These are phyloP conservation scores for Sebastes hopkinsi DNA, from an alignment of 2,797 vertebrate species.

Conservation along the genomic window DNA sequence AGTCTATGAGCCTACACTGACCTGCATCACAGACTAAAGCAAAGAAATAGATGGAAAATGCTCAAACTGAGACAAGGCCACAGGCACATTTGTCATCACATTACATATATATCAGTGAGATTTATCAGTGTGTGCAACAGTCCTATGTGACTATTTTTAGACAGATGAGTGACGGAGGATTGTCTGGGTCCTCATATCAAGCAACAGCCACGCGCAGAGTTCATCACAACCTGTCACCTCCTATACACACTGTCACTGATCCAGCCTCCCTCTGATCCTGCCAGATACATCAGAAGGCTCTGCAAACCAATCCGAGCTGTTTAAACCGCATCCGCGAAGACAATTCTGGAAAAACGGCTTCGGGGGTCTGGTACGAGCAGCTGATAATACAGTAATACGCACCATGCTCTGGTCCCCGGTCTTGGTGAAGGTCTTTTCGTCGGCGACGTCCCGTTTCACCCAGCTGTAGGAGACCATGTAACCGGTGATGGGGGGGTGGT, in stretches of 20 bases:
- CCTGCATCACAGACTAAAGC: neutral
- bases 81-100: constrained; percentile 41
- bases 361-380: neutral
- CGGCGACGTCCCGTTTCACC: constrained; percentile 92
- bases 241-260: constrained; percentile 49
- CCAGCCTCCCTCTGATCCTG: constrained; percentile 53
- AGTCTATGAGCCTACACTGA: neutral
- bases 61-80: constrained; percentile 33
- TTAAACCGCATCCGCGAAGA: constrained; percentile 7
- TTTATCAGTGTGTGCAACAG: constrained; percentile 39
- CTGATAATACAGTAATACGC: constrained; percentile 54
- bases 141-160: constrained; percentile 53
- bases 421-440: constrained; percentile 96
- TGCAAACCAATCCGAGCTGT: constrained; percentile 35
- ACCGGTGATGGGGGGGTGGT: constrained; percentile 95
- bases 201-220: constrained; percentile 58
- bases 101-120: constrained; percentile 42
- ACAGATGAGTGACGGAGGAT: constrained; percentile 63
- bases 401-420: constrained; percentile 95
- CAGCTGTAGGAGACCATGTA: constrained; percentile 99
- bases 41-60: constrained; percentile 17
- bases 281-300: constrained; percentile 41
- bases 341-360: neutral
- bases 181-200: constrained; percentile 53
- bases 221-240: constrained; percentile 68